A percentile compares a stretch with the other conserved stretches of the same genome.
Evolutionary conservation across 2,888 invertebrate genomes (phyloP).

Genomic region (Autographa gamma): DNA sequence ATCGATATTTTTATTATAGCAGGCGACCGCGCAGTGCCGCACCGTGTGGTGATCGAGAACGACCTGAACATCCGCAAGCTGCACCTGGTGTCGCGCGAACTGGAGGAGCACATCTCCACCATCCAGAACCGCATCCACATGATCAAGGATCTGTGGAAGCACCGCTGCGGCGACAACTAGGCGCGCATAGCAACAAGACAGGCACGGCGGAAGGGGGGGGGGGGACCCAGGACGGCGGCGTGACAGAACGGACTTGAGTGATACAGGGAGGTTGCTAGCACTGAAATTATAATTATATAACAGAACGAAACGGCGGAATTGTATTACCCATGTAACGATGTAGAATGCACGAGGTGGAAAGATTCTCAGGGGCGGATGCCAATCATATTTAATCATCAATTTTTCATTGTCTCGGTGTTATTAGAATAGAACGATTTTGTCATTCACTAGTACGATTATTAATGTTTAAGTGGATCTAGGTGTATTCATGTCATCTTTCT

Average conservation of each 20-base stretch:
- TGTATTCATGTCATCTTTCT: slow-evolving; percentile 2
- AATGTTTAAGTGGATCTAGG: neutral
- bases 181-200: neutral
- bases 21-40: neutral
- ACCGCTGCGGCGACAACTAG: slow-evolving; percentile 49
- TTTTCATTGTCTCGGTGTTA: slow-evolving; percentile 15
- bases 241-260: neutral
- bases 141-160: slow-evolving; percentile 56
- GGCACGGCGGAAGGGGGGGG: too few relatives aligned
- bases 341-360: slow-evolving; percentile 2
- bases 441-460: slow-evolving; percentile 2
- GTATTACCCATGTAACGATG: slow-evolving; percentile 13
- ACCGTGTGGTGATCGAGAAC: neutral
- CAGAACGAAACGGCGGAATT: slow-evolving; percentile 1
- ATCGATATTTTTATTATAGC: neutral
- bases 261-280: neutral
- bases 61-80: slow-evolving; percentile 21
- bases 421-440: neutral
- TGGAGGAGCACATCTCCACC: slow-evolving; percentile 43
- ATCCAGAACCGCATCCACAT: slow-evolving; percentile 51
- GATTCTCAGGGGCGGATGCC: slow-evolving; percentile 36
- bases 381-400: slow-evolving; percentile 23
- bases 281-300: neutral
- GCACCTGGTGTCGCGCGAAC: slow-evolving; percentile 37
- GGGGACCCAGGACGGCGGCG: neutral